Evolutionary conservation across 1,140 invertebrate species (phyloP), one percentile per base, ranked within the genome.

Genomic region (Sycobia sp.): DNA sequence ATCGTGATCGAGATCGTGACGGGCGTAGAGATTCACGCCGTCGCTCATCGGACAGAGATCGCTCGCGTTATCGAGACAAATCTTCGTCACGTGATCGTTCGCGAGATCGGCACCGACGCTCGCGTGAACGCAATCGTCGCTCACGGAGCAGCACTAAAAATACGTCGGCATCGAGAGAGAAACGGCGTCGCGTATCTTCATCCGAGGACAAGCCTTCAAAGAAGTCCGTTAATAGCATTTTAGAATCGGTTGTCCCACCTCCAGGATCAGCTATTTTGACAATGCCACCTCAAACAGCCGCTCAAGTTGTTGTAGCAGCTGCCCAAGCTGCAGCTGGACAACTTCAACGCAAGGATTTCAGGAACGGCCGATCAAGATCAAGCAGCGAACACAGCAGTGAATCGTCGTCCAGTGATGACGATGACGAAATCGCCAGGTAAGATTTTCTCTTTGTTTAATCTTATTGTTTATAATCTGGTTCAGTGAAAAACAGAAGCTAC

Each of bases 341-440:
- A 29, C 66, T 70, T 8, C 59, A 71, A 34, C 75, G 72, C 51
- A 80, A 80, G 68, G 78, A 80, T 65, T 66, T 79, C 13, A 73
- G 79, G 47, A 82, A 82, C 50, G 79, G 78, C 67, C 70, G 79
- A 43, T 81, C 80, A 32, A 80, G 81, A 43, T 81, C 79, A n/a
- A 82, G 76, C 69, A 80, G 78, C 67, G 78, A 78, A 59, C 75
- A 81, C 66, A 80, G 78, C 70, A 81, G 78, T 63, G 79, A 76
- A 69, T 77, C 76, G 70, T 78, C 78, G 59, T 76, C 76, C 63
- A 78, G 72, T 55, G 80, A 82, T 67, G 78, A 77, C 8, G 62
- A 57, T 8, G 57, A 59, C 14, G 71, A 71, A 22, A 36, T 72
- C 41, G 47, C 60, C n/a, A 74, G 69, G 75, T 76, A 54, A 68